Conservation (phyloP, 2,113 vertebrate genomes). For the Brachypteracias leptosomus region DNA sequence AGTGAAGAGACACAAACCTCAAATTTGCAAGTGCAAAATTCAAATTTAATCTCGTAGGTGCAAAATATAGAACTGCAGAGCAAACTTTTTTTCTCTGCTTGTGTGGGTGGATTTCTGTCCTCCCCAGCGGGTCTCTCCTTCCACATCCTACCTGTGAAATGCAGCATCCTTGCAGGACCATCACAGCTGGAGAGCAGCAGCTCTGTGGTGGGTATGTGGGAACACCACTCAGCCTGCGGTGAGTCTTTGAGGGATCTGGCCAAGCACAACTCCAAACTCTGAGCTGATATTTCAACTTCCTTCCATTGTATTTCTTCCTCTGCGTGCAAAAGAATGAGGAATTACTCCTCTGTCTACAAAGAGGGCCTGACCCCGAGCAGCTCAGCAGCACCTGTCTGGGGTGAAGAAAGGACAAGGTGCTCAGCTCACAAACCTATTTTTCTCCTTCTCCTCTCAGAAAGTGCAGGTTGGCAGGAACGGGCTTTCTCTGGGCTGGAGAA, state of each 20-base stretch:
- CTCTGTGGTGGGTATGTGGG: rapidly evolving
- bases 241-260: neutral
- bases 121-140: neutral
- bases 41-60: neutral
- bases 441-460: neutral
- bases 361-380: neutral
- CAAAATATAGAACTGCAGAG: neutral
- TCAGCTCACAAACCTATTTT: neutral
- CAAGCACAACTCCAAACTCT: neutral
- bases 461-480: rapidly evolving
- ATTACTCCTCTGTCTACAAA: neutral
- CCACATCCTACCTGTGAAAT: neutral
- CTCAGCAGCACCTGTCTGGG: neutral
- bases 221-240: neutral
- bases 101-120: neutral
- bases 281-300: neutral
- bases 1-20: neutral
- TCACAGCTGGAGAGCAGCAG: neutral
- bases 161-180: neutral
- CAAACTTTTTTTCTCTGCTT: neutral
- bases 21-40: neutral
- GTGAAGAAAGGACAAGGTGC: neutral
- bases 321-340: neutral
- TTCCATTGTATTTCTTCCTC: neutral
- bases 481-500: neutral